Percentiles rank a stretch among this genome's conserved stretches.
Evolutionary conservation across 1,140 invertebrate species (phyloP).

Genomic region (Caenorhabditis briggsae): DNA sequence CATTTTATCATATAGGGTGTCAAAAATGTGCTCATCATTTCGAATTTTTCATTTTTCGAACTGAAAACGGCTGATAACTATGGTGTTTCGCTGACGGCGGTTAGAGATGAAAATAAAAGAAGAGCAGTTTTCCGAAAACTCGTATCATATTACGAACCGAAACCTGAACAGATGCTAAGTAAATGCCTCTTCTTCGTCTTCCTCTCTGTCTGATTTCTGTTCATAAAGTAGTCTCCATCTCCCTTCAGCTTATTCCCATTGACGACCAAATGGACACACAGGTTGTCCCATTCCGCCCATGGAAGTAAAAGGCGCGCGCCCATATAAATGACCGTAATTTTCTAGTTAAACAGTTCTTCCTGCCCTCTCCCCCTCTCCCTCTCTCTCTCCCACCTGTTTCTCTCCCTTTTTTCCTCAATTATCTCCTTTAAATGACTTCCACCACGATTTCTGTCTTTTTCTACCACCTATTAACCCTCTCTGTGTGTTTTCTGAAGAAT

Average conservation of each 20-base stretch:
- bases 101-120: constrained; percentile 52
- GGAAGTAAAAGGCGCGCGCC: constrained; percentile 3
- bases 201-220: constrained; percentile 46
- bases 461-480: constrained; percentile 22
- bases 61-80: constrained; percentile 49
- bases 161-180: constrained; percentile 56
- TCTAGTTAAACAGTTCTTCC: constrained; percentile 48
- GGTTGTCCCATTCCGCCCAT: constrained; percentile 37
- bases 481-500: constrained; percentile 45
- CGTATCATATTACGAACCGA: constrained; percentile 51
- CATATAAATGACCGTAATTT: constrained; percentile 49
- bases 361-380: constrained; percentile 34
- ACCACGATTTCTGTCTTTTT: constrained; percentile 24
- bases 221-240: constrained; percentile 37
- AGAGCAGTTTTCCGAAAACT: constrained; percentile 54
- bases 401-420: neutral
- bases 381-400: neutral
- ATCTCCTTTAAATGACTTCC: constrained; percentile 28
- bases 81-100: constrained; percentile 29
- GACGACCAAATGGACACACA: constrained; percentile 1
- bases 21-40: neutral
- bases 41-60: neutral
- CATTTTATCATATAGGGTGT: neutral
- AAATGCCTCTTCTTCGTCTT: constrained; percentile 37
- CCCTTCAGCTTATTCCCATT: neutral